Evolutionary conservation across 1,140 invertebrate genomes (phyloP).

Genomic region (Scaptomyza graminum): DNA sequence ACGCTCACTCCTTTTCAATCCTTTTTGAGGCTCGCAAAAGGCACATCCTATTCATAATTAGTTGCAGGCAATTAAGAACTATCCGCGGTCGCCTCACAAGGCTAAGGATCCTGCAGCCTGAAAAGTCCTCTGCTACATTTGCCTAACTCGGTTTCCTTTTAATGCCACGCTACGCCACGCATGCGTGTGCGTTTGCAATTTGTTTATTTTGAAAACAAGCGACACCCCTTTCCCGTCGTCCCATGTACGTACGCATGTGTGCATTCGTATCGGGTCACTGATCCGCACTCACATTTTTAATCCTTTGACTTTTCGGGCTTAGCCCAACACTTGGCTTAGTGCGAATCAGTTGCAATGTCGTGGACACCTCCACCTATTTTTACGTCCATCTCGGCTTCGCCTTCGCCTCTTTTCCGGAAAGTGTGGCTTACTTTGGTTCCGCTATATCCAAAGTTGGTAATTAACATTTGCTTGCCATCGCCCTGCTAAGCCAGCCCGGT

Average conservation of each 20-base stretch:
- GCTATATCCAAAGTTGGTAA: slow-evolving; percentile 69
- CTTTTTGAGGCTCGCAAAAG: neutral
- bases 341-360: slow-evolving; percentile 2
- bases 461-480: slow-evolving; percentile 65
- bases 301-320: slow-evolving; percentile 66
- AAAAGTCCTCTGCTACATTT: no score
- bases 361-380: neutral
- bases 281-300: slow-evolving; percentile 45
- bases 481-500: slow-evolving; percentile 23
- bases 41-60: slow-evolving; percentile 72
- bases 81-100: slow-evolving; percentile 71
- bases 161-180: neutral
- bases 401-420: slow-evolving; percentile 61
- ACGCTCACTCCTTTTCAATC: slow-evolving; percentile 61
- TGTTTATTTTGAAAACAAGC: slow-evolving; percentile 81
- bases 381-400: no score
- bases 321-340: slow-evolving; percentile 40
- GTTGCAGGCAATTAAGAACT: slow-evolving; percentile 75
- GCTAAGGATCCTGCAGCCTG: slow-evolving; percentile 11
- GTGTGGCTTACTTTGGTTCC: slow-evolving; percentile 81
- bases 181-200: slow-evolving; percentile 63
- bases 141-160: no score
- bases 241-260: neutral
- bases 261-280: slow-evolving; percentile 15
- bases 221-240: slow-evolving; percentile 69